Conservation (phyloP, 2,888 invertebrate species). For the Andrena flavipes region DNA sequence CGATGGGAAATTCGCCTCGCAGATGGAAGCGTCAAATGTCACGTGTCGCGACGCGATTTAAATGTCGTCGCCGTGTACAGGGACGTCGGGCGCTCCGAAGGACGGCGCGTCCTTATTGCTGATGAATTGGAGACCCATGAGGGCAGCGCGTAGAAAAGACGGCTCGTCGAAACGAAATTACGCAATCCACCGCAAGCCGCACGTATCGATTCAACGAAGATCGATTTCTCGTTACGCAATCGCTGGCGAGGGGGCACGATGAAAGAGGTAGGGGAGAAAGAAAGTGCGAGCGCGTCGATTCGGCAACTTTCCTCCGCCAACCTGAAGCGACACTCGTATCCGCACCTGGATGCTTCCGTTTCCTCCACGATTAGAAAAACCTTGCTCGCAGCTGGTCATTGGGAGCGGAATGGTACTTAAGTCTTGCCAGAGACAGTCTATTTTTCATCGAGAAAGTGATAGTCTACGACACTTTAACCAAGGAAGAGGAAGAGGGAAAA, state of each 20-base stretch:
- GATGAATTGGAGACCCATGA: conserved; percentile 31
- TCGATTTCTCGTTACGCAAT: conserved; percentile 70
- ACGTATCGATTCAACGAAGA: conserved; percentile 62
- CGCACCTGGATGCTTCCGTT: conserved; percentile 30
- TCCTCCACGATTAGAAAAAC: conserved; percentile 6
- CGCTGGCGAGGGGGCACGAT: conserved; percentile 10
- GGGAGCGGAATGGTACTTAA: neutral
- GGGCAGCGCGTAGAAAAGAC: conserved; percentile 24
- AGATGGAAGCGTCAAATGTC: conserved; percentile 64
- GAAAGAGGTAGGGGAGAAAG: conserved; percentile 39
- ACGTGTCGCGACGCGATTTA: conserved; percentile 59
- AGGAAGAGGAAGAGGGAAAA: conserved; percentile 19
- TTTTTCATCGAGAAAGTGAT: too few species aligned
- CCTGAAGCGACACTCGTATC: conserved; percentile 15
- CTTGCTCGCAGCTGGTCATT: neutral
- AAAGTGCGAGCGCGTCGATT: conserved; percentile 44
- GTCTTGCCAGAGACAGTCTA: neutral
- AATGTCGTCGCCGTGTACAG: conserved; percentile 59
- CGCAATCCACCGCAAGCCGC: conserved; percentile 54
- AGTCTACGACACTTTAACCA: too few species aligned
- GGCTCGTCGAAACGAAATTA: conserved; percentile 47
- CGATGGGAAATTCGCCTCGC: conserved; percentile 29
- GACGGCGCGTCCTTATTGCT: conserved; percentile 23
- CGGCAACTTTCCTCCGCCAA: conserved; percentile 64
- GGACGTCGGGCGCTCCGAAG: neutral